Base-by-base conservation (phyloP, 2,113 vertebrate genomes). In the Epinephelus fuscoguttatus region DNA sequence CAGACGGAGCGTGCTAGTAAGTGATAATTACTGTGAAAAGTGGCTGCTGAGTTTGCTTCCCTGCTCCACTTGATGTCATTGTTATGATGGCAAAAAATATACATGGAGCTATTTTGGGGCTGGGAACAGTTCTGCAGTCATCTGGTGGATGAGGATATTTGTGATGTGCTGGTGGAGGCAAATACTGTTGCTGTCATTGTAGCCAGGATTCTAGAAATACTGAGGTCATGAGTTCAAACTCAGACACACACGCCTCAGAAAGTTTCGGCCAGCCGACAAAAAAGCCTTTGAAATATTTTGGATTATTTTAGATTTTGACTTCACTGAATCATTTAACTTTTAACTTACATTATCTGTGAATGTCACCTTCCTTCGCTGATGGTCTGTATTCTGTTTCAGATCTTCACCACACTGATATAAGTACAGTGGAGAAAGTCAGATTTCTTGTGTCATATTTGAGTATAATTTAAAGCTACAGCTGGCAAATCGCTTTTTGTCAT, bases 11-110 rank as follows among this genome's bases (percentile, higher is more conserved):
- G n/a, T 78, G 81, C 86, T 76, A 70, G 76, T 61, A 63, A 81
- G 94, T 87, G 92, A 94, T 95, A 95, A 95, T 95, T 94, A 94
- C 90, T 93, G 94, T 87, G 93, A 93, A 93, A 92, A 90, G 89
- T 72, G 81, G 74, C 89, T 92, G 94, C 94, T 93, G 94, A 94
- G 90, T 82, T 91, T 86, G 86, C 90, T 73, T 87, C 89, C 85
- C 77, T 55, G 90, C 88, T 81, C 87, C 83, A 78, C 90, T 88
- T 94, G 93, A 94, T 91, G 90, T 86, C 91, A 90, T 87, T 91
- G 82, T 88, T 86, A 84, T 71, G 56, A 76, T 64, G 83, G 81
- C 52, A 67, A 61, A 85, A 86, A 76, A 91, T 80, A 79, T 77
- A 85, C 63, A 73, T 23, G 17, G n/a, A 47, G 71, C 84, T 92